These are phyloP conservation scores for Hyperoplus lanceolatus DNA, from an alignment of 2,797 vertebrate species.

Conservation along the genomic window DNA sequence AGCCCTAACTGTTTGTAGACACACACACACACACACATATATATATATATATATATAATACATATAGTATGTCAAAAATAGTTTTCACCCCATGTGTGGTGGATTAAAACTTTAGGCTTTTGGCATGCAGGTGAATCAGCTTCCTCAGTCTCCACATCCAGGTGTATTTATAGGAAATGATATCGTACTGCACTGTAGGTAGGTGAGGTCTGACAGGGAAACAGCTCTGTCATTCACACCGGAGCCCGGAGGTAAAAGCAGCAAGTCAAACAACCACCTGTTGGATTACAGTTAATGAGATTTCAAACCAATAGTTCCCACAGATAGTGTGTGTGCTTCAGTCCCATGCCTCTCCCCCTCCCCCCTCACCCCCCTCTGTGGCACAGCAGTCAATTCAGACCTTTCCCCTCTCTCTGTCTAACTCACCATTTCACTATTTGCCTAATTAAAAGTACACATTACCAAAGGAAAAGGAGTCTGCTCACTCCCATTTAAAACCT, in stretches of 20 bases:
- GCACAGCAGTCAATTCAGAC: conserved; percentile 13
- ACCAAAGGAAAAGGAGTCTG: neutral
- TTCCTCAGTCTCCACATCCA: conserved; percentile 10
- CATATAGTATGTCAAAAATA: too few relatives aligned
- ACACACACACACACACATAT: too few relatives aligned
- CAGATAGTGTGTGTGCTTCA: conserved; percentile 5
- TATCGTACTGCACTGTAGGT: conserved; percentile 41
- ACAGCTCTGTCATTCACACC: conserved; percentile 32
- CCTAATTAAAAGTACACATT: conserved; percentile 27
- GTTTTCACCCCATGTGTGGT: neutral
- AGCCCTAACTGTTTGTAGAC: too few relatives aligned
- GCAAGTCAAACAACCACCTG: conserved; percentile 73
- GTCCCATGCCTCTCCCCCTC: conserved; percentile 1
- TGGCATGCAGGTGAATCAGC: conserved; percentile 24
- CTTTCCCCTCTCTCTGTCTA: neutral
- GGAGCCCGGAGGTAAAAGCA: conserved; percentile 77
- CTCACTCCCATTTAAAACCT: conserved; percentile 1
- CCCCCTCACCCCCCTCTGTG: neutral
- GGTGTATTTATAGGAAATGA: conserved; percentile 35
- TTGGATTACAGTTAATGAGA: conserved; percentile 79
- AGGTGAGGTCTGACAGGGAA: conserved; percentile 14
- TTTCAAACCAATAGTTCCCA: conserved; percentile 68
- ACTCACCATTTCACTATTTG: conserved; percentile 22
- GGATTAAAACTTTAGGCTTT: conserved; percentile 17
- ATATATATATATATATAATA: too few relatives aligned